Conservation (phyloP, 2,888 invertebrate genomes). For the Proisotoma minuta region DNA sequence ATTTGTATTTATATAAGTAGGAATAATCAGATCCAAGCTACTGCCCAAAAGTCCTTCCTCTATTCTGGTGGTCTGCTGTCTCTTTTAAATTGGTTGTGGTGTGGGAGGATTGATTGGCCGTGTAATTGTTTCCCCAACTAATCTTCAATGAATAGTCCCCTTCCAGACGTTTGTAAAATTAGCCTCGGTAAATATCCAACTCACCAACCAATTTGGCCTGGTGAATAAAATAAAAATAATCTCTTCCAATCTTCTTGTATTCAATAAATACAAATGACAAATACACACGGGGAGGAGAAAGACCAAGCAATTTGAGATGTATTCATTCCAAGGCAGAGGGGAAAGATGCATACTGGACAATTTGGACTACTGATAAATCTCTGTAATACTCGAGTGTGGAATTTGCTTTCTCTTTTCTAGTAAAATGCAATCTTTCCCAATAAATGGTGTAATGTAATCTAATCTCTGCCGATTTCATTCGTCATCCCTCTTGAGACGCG, state of each 20-base stretch:
- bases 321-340: no score
- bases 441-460: constrained; percentile 37
- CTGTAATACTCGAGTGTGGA: not conserved
- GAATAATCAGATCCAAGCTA: no score
- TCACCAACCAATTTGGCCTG: not conserved
- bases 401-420: constrained; percentile 1
- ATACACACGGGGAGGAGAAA: no score
- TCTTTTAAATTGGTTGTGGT: not conserved
- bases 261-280: no score
- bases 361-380: no score
- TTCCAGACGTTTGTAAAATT: no score
- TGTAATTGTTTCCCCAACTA: not conserved
- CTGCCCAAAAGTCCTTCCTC: no score
- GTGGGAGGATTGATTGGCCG: constrained; percentile 2
- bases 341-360: no score
- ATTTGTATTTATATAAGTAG: no score
- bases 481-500: not conserved
- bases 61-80: not conserved
- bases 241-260: not conserved
- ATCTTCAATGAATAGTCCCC: no score
- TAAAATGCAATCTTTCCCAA: constrained; percentile 35
- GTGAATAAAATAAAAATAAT: constrained; percentile 5
- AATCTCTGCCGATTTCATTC: constrained; percentile 16
- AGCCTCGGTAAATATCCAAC: not conserved
- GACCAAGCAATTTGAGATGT: no score